phyloP scores from a whole-genome alignment of 2,888 invertebrate genomes.

The Xestobium rufovillosum region DNA sequence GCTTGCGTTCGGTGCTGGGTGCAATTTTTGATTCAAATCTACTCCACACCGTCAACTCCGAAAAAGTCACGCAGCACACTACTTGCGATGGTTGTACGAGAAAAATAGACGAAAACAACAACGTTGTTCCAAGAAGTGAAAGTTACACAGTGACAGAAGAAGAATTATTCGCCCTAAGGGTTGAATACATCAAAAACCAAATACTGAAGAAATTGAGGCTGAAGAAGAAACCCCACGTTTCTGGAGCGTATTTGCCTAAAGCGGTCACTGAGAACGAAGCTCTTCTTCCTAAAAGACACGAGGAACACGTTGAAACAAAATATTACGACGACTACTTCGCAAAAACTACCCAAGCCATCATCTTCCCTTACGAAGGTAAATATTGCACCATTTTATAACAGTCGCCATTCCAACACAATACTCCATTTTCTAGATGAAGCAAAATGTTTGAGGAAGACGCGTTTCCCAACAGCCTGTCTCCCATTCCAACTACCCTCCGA shows the following conservation, averaged over 20 bases:
- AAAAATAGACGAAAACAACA: conserved; percentile 29
- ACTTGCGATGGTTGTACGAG: conserved; percentile 27
- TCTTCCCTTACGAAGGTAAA: conserved; percentile 72
- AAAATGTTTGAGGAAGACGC: conserved; percentile 45
- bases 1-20: conserved; percentile 32
- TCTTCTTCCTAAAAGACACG: conserved; percentile 44
- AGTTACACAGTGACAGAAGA: conserved; percentile 42
- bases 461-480: conserved; percentile 63
- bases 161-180: conserved; percentile 60
- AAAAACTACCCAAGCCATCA: conserved; percentile 74
- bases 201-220: conserved; percentile 73
- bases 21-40: conserved; percentile 27
- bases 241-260: conserved; percentile 59
- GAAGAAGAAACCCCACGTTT: conserved; percentile 64
- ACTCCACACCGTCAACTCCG: conserved; percentile 12
- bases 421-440: conserved; percentile 43
- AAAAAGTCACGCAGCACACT: conserved; percentile 12
- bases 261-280: conserved; percentile 70
- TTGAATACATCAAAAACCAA: conserved; percentile 78
- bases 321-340: conserved; percentile 75
- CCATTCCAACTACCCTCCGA: conserved; percentile 72
- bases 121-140: conserved; percentile 19
- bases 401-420: conserved; percentile 1
- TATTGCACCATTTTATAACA: conserved; percentile 7
- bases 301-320: conserved; percentile 48